Base-by-base conservation (phyloP, 2,888 invertebrate species). In the Nomada ruficornis region DNA sequence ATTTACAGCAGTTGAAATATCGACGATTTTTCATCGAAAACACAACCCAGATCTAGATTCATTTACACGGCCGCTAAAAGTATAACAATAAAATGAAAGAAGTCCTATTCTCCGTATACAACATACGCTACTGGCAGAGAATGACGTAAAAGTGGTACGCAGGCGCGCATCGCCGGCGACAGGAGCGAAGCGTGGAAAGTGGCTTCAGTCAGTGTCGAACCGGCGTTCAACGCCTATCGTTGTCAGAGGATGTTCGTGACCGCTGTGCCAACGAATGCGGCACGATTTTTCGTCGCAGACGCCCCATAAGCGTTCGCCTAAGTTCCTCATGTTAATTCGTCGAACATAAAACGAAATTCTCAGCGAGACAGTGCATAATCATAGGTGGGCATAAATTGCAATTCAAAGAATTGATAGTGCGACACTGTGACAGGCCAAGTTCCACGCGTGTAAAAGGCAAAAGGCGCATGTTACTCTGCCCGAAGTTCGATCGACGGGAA, bases 381-480 rank as follows among this genome's bases (percentile, higher is more conserved):
- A n/a, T n/a, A n/a, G 54, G n/a, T 54, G 20, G 20, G n/a, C 54
- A n/a, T n/a, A 15, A 54, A 15, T 9, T 57, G 57, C 20, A 20
- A 54, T n/a, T 36, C 54, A 18, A 54, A 15, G 2, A 10, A 29
- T 50, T 73, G 64, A 44, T 11, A 50, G 72, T 23, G 65, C 9
- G 20, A 65, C 23, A 70, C 23, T 23, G 59, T 23, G 11, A 67
- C 23, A 13, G 20, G 11, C 18, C 52, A 20, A 11, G 18, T 80
- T 68, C 67, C 36, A 77, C 83, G 83, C 81, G 78, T 64, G 65
- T 70, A 62, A 36, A 71, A 67, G 80, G 63, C 71, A 63, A 69
- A 69, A 70, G 79, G 85, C 84, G 88, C 84, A 88, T 88, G 88
- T 88, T 87, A 84, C 70, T 79, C 75, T 72, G 57, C 79, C 81